Conservation (phyloP, 2,113 vertebrate genomes). For the Tetrax tetrax region DNA sequence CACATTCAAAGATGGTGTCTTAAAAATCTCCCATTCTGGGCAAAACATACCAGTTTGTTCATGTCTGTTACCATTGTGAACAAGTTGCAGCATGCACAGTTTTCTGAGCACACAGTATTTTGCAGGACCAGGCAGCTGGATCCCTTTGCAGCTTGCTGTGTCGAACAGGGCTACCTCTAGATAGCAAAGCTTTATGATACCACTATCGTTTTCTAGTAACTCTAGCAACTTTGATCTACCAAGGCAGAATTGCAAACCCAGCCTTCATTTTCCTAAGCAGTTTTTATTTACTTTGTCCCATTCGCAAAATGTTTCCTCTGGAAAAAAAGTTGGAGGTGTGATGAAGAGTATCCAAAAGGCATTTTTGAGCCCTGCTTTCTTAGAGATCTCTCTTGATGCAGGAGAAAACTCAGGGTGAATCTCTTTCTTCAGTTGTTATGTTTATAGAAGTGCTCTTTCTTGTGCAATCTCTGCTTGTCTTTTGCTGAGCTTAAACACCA, state of each 20-base stretch:
- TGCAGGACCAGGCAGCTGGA: not conserved
- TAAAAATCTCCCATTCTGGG: not conserved
- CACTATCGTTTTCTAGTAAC: not conserved
- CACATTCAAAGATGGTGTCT: not conserved
- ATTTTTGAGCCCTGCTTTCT: not conserved
- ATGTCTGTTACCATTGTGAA: not conserved
- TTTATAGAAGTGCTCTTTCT: not conserved
- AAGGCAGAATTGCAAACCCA: not conserved
- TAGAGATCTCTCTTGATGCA: rapidly evolving
- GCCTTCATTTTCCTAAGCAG: not conserved
- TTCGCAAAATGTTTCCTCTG: not conserved
- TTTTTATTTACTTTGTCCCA: not conserved
- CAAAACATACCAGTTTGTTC: not conserved
- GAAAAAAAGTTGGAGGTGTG: not conserved
- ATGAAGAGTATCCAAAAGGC: not conserved
- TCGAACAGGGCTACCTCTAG: not conserved
- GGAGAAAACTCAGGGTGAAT: not conserved
- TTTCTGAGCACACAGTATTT: not conserved
- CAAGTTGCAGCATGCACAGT: not conserved
- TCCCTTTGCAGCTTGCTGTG: not conserved
- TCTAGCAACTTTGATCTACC: not conserved
- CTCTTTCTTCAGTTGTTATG: not conserved
- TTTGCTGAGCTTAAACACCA: not conserved
- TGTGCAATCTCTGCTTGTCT: not conserved
- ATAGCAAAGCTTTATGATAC: not conserved